Conservation (phyloP, 2,888 invertebrate species). For the Drosophila borborema region DNA sequence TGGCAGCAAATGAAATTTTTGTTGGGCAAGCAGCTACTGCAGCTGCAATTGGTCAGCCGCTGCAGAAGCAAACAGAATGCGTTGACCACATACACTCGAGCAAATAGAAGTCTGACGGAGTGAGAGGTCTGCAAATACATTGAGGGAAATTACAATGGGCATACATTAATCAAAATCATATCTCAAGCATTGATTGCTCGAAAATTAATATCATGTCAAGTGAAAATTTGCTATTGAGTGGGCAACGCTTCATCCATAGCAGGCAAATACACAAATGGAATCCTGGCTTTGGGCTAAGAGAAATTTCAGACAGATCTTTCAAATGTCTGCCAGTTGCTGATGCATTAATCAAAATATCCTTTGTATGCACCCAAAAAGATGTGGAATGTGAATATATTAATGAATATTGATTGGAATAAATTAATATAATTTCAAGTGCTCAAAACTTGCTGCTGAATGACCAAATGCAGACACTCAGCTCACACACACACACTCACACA, state of each 20-base stretch:
- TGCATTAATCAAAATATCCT: conserved; percentile 47
- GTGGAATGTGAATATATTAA: conserved; percentile 19
- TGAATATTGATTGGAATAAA: conserved; percentile 4
- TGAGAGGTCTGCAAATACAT: conserved; percentile 22
- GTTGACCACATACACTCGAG: neutral
- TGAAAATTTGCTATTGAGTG: neutral
- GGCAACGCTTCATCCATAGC: neutral
- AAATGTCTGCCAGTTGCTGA: neutral
- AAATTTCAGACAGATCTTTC: conserved; percentile 13
- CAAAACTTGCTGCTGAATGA: neutral
- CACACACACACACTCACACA: too few species aligned
- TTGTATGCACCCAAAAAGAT: conserved; percentile 20
- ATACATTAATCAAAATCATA: conserved; percentile 42
- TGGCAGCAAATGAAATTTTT: conserved; percentile 39
- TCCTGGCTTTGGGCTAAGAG: neutral
- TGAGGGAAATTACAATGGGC: conserved; percentile 20
- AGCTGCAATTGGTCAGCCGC: conserved; percentile 25
- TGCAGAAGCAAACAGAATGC: conserved; percentile 7
- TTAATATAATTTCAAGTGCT: conserved; percentile 2
- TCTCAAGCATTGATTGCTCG: conserved; percentile 15
- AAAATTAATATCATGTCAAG: conserved; percentile 7
- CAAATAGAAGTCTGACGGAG: neutral
- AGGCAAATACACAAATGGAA: neutral
- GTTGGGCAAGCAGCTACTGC: conserved; percentile 17
- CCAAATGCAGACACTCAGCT: conserved; percentile 4